phyloP scores from a whole-genome alignment of 2,797 vertebrate genomes.

The Rhincodon typus region DNA sequence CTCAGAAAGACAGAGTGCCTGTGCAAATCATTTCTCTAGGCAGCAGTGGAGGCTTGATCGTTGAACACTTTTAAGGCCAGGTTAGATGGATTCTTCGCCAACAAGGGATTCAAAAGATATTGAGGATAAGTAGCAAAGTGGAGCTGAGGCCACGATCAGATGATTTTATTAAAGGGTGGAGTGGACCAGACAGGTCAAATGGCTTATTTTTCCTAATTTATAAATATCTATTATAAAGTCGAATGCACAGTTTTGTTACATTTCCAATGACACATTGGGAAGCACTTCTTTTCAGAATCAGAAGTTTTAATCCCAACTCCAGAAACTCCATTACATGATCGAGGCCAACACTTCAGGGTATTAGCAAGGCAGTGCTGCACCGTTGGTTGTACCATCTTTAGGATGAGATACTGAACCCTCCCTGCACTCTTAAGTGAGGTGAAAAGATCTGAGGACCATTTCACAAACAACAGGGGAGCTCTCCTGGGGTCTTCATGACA shows the following conservation, averaged over 20 bases:
- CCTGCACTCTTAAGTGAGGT: neutral
- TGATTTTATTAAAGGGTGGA: too few relatives aligned
- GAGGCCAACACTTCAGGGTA: neutral
- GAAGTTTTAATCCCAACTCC: neutral
- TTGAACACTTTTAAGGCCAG: too few relatives aligned
- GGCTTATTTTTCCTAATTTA: too few relatives aligned
- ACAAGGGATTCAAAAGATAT: too few relatives aligned
- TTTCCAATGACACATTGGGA: neutral
- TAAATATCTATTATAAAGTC: neutral
- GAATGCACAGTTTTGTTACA: neutral
- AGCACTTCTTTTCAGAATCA: neutral
- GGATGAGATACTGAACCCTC: neutral
- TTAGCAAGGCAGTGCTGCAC: neutral
- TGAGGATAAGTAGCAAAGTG: too few relatives aligned
- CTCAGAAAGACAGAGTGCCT: too few relatives aligned
- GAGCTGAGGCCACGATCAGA: too few relatives aligned
- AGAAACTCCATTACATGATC: neutral
- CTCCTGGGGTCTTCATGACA: neutral
- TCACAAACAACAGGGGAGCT: neutral
- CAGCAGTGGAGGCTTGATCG: too few relatives aligned
- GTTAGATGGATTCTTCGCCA: too few relatives aligned
- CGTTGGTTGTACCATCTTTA: neutral
- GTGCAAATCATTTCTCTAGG: too few relatives aligned
- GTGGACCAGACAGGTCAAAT: too few relatives aligned
- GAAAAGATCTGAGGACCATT: neutral